These are phyloP conservation scores for Manacus vitellinus DNA, from an alignment of 2,113 vertebrate genomes.

Conservation along the genomic window DNA sequence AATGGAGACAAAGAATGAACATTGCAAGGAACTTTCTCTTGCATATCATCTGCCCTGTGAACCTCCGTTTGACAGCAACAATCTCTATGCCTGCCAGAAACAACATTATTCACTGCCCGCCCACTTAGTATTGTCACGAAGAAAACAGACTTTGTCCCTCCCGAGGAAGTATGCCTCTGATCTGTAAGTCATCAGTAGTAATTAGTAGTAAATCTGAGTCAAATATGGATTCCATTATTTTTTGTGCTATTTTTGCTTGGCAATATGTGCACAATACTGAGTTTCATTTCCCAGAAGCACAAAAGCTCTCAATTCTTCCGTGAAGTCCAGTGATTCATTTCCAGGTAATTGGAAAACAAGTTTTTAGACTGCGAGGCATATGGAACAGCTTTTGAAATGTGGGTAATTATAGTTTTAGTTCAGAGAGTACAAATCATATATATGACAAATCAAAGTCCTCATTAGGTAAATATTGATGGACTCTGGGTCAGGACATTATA, in stretches of 20 bases:
- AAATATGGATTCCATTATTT: neutral
- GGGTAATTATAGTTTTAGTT: neutral
- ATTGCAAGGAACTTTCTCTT: neutral
- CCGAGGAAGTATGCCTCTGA: neutral
- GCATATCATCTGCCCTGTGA: neutral
- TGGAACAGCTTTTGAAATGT: neutral
- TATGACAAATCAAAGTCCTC: neutral
- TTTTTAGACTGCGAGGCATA: neutral
- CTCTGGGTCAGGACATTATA: neutral
- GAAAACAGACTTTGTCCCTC: neutral
- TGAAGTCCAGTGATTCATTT: slow-evolving; percentile 14
- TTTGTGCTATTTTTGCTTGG: neutral
- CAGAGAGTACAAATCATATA: neutral
- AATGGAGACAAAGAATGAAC: neutral
- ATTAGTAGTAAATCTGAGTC: neutral
- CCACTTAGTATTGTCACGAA: neutral
- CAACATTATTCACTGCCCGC: neutral
- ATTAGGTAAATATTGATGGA: neutral
- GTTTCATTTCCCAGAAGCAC: slow-evolving; percentile 10
- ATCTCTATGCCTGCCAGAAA: neutral
- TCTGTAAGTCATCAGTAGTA: slow-evolving; percentile 8
- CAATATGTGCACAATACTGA: neutral
- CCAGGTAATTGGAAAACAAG: slow-evolving; percentile 1
- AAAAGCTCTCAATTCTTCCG: neutral
- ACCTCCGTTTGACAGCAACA: neutral